phyloP scores from a whole-genome alignment of 1,140 invertebrate species.

The Sycophaga agraensis region DNA sequence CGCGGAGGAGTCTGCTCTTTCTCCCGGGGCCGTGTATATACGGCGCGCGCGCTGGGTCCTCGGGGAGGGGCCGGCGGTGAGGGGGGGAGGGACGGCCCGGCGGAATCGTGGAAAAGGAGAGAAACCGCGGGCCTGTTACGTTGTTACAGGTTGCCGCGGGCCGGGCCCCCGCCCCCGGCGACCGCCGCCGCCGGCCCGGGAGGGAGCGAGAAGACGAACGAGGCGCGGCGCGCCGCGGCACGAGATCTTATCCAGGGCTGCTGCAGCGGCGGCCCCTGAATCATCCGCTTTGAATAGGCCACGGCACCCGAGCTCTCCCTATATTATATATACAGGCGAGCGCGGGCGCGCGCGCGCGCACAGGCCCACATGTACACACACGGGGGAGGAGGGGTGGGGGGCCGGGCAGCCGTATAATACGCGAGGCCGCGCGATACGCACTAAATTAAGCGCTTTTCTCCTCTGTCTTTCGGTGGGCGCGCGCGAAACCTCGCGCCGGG shows the following conservation, averaged over 20 bases:
- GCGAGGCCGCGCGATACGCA: constrained; percentile 29
- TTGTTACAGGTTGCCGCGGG: constrained; percentile 31
- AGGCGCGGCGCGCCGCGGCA: constrained; percentile 38
- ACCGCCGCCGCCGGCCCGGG: no score
- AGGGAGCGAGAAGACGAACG: constrained; percentile 51
- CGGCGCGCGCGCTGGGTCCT: not conserved
- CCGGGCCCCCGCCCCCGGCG: no score
- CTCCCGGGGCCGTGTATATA: no score
- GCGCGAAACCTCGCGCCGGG: constrained; percentile 31
- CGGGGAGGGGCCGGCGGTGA: not conserved
- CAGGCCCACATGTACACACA: no score
- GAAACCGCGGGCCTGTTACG: constrained; percentile 35
- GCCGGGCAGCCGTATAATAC: constrained; percentile 3
- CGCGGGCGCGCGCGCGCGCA: no score
- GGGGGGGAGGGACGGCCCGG: no score
- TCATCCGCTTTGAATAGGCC: constrained; percentile 58
- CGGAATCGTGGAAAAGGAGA: not conserved
- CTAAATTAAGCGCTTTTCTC: constrained; percentile 46
- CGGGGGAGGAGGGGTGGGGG: not conserved
- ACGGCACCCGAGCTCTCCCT: constrained; percentile 32
- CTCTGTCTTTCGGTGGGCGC: constrained; percentile 31
- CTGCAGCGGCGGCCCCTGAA: constrained; percentile 52
- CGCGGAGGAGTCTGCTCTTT: no score
- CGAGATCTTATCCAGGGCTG: constrained; percentile 52
- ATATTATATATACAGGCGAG: constrained; percentile 52